Conservation (phyloP, 2,888 invertebrate genomes). For the Pterostichus niger region DNA sequence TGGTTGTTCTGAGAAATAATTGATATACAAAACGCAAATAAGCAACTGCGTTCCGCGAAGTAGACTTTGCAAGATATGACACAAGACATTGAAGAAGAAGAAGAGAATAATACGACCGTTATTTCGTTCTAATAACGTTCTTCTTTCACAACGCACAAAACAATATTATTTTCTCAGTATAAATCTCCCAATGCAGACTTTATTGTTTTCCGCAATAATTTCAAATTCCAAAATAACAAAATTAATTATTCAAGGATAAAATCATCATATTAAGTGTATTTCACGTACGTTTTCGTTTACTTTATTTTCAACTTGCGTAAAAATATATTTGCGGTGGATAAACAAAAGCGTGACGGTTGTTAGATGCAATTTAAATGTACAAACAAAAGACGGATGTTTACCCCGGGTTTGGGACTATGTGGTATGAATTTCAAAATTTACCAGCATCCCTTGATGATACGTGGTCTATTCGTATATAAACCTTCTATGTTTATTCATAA, state of each 20-base stretch:
- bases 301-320: constrained; percentile 5
- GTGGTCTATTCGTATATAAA: neutral
- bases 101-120: constrained; percentile 5
- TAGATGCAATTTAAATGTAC: constrained; percentile 33
- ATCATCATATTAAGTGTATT: constrained; percentile 9
- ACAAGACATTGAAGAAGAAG: constrained; percentile 5
- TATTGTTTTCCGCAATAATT: neutral
- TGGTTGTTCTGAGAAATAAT: constrained; percentile 42
- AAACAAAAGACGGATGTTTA: constrained; percentile 34
- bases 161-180: neutral
- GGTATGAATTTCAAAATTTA: constrained; percentile 15
- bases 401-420: neutral
- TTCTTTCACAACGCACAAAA: neutral
- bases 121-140: neutral
- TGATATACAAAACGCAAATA: constrained; percentile 53
- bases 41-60: constrained; percentile 32
- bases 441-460: neutral
- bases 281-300: neutral
- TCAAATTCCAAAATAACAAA: neutral
- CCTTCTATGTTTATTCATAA: too few species aligned
- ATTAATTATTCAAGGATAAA: constrained; percentile 22
- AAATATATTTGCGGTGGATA: constrained; percentile 29
- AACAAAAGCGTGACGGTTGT: constrained; percentile 35
- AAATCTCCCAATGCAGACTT: too few species aligned
- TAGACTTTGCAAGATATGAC: constrained; percentile 9